Base-by-base conservation (phyloP, 2,888 invertebrate species). In the Myopa testacea region DNA sequence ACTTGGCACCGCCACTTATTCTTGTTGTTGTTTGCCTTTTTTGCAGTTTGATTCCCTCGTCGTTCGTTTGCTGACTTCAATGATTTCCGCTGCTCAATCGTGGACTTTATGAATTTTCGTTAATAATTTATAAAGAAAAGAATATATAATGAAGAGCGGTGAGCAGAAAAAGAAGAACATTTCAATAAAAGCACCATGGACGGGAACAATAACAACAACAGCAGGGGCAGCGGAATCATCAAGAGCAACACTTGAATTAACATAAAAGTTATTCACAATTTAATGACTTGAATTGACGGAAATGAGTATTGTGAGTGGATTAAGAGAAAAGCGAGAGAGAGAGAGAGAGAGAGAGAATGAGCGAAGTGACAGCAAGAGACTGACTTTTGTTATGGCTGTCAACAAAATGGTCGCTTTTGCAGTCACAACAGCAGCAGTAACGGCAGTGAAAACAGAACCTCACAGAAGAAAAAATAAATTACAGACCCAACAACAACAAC, bases 151-250 rank as follows among this genome's bases (percentile, higher is more conserved):
- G 12, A 63, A 34, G 8, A 63, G 37, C 34, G n/a, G 26, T 26
- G 4, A 2, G n/a, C 8, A 62, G 26, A 6, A 63, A 34, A 19
- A 63, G 34, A 3, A 34, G 37, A n/a, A 4, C 1, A 14, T 14
- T 34, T 14, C 37, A 40, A 40, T 37, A 67, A 67, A 4, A 67
- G 14, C 14, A 67, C 3, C 12, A 37, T 26, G 1, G 34, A 37
- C 70, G 50, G 40, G 50, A 70, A 52, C 52, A 50, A 34, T 8
- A 26, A 50, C 71, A 55, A 19, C 70, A 67, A 37, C 40, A 38
- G 14, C 14, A 38, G 40, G 52, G 52, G 34, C 71, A 71, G 58
- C 14, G 4, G 6, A 3, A 67, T 12, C 34, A 37, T 5, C 67
- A 67, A 67, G 4, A 67, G 14, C 67, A 67, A 40, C 67, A 40